Evolutionary conservation across 2,113 vertebrate species (phyloP), one percentile per base, ranked within the genome.

Genomic region (Delphinus delphis): DNA sequence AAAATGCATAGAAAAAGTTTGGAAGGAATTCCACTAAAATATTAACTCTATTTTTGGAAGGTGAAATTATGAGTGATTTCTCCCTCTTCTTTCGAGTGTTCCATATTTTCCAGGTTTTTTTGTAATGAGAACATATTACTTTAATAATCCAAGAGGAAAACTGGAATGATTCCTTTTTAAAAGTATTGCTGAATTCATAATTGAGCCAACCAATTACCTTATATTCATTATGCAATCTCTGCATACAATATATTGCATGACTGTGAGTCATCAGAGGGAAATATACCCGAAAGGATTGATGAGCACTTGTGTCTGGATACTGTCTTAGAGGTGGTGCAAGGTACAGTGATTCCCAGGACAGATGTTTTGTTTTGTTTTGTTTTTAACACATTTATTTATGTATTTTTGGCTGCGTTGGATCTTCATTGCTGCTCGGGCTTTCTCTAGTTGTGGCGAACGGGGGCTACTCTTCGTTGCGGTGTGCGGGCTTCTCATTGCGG

Each of bases 11-110:
- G 68, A 63, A 90, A 82, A 86, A 38, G 20, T 47, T 76, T 71
- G 60, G 63, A 62, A 87, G 73, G 15, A 93, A 88, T 88, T 79
- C 12, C 62, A 97, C 68, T 88, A 83, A 95, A 83, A 90, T 60
- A 83, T 55, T 74, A 94, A 92, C n/a, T 92, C 28, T 60, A 36
- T 90, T 17, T 77, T 95, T 81, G 60, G 28, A 89, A 76, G 41
- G 20, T 90, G 44, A 86, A 53, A 82, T 85, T 77, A 67, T 88
- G 5, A 74, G 15, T 81, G 25, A 81, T 93, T 71, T 79, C 7
- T n/a, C 62, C 41, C 38, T n/a, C 33, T 44, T 92, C n/a, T 80
- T 85, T 79, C 20, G 23, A 87, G 67, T 90, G 74, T 86, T 93
- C 38, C 31, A 26, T 90, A 77, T 55, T 76, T 93, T 81, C 65